A percentile compares a stretch with the other conserved stretches of the same genome.
These are phyloP conservation scores for Choloepus didactylus DNA, from an alignment of 2,797 vertebrate genomes.

Conservation along the genomic window DNA sequence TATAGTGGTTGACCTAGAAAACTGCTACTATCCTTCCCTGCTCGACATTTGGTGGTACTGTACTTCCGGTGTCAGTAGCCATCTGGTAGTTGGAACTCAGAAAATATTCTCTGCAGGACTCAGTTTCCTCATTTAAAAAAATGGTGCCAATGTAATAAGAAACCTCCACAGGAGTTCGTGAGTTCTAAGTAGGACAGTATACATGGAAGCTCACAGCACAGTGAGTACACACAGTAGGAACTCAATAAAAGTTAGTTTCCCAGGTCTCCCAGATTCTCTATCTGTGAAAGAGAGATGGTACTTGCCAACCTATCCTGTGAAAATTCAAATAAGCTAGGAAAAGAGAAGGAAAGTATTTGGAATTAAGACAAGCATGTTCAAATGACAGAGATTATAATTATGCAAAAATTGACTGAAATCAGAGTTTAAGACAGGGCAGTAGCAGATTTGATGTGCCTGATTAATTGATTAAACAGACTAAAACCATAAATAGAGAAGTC, in stretches of 20 bases:
- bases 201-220: background rate
- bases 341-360: background rate
- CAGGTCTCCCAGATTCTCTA: background rate
- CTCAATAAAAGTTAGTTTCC: background rate
- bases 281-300: background rate
- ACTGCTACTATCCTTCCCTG: background rate
- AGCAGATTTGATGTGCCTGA: background rate
- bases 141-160: background rate
- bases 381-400: background rate
- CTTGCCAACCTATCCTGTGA: background rate
- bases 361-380: slow-evolving; percentile 8
- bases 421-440: background rate
- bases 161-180: background rate
- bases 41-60: background rate
- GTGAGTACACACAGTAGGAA: background rate
- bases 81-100: background rate
- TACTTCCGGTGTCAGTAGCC: background rate
- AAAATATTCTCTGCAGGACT: background rate
- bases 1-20: fast-evolving
- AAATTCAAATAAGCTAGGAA: background rate
- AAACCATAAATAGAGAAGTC: background rate
- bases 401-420: background rate
- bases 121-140: slow-evolving; percentile 33
- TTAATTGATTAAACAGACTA: slow-evolving; percentile 23
- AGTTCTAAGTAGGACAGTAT: background rate